Conservation (phyloP, 2,113 vertebrate genomes). For the Lepisosteus osseus region DNA sequence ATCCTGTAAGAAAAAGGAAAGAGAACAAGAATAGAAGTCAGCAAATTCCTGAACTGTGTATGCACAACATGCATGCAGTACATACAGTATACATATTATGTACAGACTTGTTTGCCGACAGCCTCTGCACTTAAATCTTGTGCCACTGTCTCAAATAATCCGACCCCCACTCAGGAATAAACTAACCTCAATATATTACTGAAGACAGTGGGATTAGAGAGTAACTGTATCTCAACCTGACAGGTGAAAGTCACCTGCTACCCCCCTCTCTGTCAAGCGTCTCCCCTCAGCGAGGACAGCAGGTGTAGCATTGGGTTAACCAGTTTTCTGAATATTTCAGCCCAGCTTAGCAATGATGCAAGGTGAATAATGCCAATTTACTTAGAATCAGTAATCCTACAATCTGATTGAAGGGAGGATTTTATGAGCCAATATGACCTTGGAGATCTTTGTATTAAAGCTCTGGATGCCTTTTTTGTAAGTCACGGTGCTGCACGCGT, state of each 20-base stretch:
- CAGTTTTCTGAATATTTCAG: slow-evolving; percentile 59
- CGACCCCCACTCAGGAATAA: no score
- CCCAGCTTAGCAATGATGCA: slow-evolving; percentile 79
- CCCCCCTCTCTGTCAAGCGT: slow-evolving; percentile 1
- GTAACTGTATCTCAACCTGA: slow-evolving; percentile 10
- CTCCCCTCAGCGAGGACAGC: slow-evolving; percentile 21
- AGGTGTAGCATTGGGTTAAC: slow-evolving; percentile 41
- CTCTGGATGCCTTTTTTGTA: slow-evolving; percentile 63
- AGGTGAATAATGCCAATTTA: slow-evolving; percentile 75
- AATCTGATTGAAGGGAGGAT: slow-evolving; percentile 82
- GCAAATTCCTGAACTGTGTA: no score
- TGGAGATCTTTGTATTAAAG: slow-evolving; percentile 72
- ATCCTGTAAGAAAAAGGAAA: slow-evolving; percentile 47
- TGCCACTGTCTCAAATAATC: no score
- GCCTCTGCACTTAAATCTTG: no score
- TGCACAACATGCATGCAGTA: no score
- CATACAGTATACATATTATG: no score
- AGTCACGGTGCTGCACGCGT: slow-evolving; percentile 67
- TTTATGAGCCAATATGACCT: slow-evolving; percentile 81
- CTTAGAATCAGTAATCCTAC: slow-evolving; percentile 83
- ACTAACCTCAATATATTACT: no score
- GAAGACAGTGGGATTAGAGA: no score
- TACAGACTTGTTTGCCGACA: no score
- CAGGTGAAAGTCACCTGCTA: slow-evolving; percentile 36
- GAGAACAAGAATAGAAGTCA: slow-evolving; percentile 34